Evolutionary conservation across 2,113 vertebrate species (phyloP).

Genomic region (Thymallus thymallus): DNA sequence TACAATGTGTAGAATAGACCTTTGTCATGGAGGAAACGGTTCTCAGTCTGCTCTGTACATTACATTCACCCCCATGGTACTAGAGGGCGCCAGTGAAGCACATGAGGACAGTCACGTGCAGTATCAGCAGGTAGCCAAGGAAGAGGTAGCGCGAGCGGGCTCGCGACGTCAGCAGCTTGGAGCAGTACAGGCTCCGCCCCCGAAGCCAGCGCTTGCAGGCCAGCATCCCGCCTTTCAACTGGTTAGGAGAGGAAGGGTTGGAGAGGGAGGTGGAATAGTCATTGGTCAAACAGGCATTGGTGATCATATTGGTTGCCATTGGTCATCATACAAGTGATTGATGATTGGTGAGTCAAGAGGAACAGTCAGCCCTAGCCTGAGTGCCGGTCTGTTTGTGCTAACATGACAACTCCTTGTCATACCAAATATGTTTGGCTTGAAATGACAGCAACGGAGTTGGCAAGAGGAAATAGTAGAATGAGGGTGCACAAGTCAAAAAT

Average conservation of each 20-base stretch:
- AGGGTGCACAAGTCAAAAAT: too few relatives aligned
- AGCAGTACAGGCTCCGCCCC: slow-evolving; percentile 84
- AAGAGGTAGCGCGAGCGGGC: slow-evolving; percentile 83
- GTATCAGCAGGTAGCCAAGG: slow-evolving; percentile 77
- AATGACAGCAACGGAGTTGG: too few relatives aligned
- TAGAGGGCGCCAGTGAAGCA: slow-evolving; percentile 82
- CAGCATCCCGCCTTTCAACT: slow-evolving; percentile 81
- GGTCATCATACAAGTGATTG: too few relatives aligned
- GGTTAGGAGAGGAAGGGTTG: slow-evolving; percentile 24
- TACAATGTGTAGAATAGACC: background rate
- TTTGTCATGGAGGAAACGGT: background rate
- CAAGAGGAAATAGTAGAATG: too few relatives aligned
- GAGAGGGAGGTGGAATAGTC: background rate
- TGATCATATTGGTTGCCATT: too few relatives aligned
- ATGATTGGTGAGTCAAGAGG: too few relatives aligned
- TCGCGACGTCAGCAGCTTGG: slow-evolving; percentile 80
- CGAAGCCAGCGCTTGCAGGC: slow-evolving; percentile 80
- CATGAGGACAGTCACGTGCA: slow-evolving; percentile 81
- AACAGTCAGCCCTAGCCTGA: too few relatives aligned
- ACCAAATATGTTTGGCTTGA: background rate
- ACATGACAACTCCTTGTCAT: too few relatives aligned
- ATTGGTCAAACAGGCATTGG: too few relatives aligned
- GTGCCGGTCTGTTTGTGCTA: too few relatives aligned
- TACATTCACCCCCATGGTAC: slow-evolving; percentile 13
- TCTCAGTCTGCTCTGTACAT: background rate